Percentiles rank a stretch among this genome's conserved stretches.
phyloP scores from a whole-genome alignment of 2,113 vertebrate genomes.

The Boulengeromyrus knoepffleri region DNA sequence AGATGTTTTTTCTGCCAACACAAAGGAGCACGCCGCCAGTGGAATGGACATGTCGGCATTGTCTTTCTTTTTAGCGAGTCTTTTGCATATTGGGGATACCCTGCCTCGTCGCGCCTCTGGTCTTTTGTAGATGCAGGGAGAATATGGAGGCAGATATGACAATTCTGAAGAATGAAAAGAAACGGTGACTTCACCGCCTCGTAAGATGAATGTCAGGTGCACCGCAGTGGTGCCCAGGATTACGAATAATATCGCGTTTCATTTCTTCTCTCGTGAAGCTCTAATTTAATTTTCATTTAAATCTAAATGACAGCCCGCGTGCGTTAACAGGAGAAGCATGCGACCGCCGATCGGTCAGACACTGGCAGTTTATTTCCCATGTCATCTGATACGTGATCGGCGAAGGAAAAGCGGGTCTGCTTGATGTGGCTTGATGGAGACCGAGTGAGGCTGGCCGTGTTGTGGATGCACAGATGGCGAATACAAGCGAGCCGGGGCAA shows the following conservation, averaged over 20 bases:
- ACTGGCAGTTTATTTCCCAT: background rate
- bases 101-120: background rate
- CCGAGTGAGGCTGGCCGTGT: conserved; percentile 28
- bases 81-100: conserved; percentile 6
- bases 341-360: background rate
- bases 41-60: conserved; percentile 29
- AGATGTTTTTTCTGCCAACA: conserved; percentile 14
- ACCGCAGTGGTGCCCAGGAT: conserved; percentile 14
- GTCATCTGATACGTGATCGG: background rate
- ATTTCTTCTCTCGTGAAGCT: background rate
- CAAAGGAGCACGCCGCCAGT: conserved; percentile 29
- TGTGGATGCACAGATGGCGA: conserved; percentile 72
- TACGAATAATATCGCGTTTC: conserved; percentile 16
- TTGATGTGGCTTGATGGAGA: conserved; percentile 49
- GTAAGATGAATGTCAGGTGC: conserved; percentile 25
- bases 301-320: background rate
- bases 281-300: background rate
- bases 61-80: conserved; percentile 14
- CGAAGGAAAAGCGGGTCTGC: conserved; percentile 23
- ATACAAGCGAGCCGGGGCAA: conserved; percentile 71
- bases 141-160: conserved; percentile 1
- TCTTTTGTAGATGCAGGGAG: background rate
- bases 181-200: conserved; percentile 24
- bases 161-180: conserved; percentile 39
- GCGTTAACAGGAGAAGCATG: background rate